A percentile compares a stretch with the other conserved stretches of the same genome.
These are phyloP conservation scores for Heliornis fulica DNA, from an alignment of 2,113 vertebrate species.

Conservation along the genomic window DNA sequence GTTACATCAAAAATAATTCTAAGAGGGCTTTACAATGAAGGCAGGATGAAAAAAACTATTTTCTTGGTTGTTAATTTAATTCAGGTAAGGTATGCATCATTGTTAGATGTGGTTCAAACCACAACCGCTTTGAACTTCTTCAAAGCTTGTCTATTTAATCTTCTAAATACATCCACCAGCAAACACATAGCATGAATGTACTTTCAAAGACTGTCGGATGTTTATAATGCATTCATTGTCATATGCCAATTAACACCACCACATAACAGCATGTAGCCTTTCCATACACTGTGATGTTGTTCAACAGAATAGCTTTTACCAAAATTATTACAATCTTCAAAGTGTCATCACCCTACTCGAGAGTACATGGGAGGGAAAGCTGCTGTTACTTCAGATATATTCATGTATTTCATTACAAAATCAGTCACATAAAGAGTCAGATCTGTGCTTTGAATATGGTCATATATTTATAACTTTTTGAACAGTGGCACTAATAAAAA, in stretches of 20 bases:
- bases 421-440: background rate
- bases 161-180: background rate
- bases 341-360: background rate
- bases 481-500: background rate
- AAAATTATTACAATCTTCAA: background rate
- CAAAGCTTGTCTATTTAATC: background rate
- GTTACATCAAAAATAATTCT: background rate
- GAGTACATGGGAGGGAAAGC: background rate
- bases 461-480: background rate
- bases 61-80: background rate
- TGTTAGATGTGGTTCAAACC: background rate
- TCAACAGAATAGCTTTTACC: background rate
- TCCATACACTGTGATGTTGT: background rate
- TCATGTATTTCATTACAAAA: background rate
- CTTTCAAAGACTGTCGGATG: background rate
- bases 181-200: background rate
- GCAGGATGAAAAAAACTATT: background rate
- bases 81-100: background rate
- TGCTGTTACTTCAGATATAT: background rate
- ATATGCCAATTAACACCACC: background rate
- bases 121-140: constrained; percentile 21
- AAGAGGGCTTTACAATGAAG: background rate
- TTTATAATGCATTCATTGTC: background rate
- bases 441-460: background rate
- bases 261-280: background rate